Evolutionary conservation across 1,140 invertebrate genomes (phyloP).

Genomic region (Chelonus insularis): DNA sequence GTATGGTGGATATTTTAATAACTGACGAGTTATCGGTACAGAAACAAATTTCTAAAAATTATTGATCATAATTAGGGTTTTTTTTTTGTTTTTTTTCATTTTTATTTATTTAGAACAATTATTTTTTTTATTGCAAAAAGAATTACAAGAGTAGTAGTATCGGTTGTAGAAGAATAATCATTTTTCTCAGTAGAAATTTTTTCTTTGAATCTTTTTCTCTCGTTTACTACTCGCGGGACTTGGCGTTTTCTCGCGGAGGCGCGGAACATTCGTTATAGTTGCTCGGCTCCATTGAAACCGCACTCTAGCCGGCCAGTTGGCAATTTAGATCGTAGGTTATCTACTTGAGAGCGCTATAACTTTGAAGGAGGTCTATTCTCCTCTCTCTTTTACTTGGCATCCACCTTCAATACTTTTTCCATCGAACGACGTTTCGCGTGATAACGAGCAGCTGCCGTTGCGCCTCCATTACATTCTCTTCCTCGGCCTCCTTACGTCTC

Average conservation of each 20-base stretch:
- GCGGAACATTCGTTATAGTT: conserved; percentile 26
- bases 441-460: conserved; percentile 29
- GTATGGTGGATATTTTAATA: too few species aligned
- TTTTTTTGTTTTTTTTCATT: too few species aligned
- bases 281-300: conserved; percentile 24
- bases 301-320: conserved; percentile 18
- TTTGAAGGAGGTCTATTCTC: conserved; percentile 36
- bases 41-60: too few species aligned
- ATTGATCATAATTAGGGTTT: too few species aligned
- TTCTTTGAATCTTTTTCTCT: too few species aligned
- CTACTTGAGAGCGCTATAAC: conserved; percentile 43
- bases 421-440: conserved; percentile 26
- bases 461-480: conserved; percentile 25
- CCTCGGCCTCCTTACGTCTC: not conserved
- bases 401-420: conserved; percentile 29
- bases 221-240: too few species aligned
- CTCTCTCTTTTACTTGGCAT: conserved; percentile 21
- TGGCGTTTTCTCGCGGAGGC: conserved; percentile 2
- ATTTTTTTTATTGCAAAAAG: too few species aligned
- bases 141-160: too few species aligned
- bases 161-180: too few species aligned
- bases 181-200: too few species aligned
- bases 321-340: conserved; percentile 42
- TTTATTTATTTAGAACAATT: too few species aligned
- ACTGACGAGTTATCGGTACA: too few species aligned